phyloP scores from a whole-genome alignment of 2,888 invertebrate species.

The Xanthia icteritia region DNA sequence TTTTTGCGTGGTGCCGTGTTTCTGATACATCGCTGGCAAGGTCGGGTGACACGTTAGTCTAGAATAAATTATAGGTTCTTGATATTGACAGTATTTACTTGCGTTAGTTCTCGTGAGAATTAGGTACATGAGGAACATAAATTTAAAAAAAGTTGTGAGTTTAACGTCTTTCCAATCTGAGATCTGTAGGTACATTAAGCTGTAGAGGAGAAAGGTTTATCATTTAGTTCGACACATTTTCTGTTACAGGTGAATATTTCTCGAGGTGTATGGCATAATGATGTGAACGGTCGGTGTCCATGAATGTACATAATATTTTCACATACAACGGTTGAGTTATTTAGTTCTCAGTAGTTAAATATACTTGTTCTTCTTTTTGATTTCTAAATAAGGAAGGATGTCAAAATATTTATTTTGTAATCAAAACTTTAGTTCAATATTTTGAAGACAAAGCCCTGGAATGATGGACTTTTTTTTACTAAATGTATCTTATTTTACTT shows the following conservation, averaged over 20 bases:
- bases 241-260: not conserved
- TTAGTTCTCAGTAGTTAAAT: not conserved
- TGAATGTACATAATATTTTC: not conserved
- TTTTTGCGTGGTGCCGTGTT: constrained; percentile 73
- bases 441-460: not conserved
- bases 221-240: not conserved
- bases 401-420: not conserved
- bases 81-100: constrained; percentile 23
- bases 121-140: not conserved
- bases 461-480: not conserved
- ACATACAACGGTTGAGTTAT: not conserved
- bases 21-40: constrained; percentile 63
- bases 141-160: not conserved
- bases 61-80: constrained; percentile 23
- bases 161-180: not conserved
- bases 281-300: not conserved
- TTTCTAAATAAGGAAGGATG: not conserved
- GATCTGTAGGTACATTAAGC: not conserved
- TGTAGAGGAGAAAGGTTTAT: not conserved
- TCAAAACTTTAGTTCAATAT: not conserved
- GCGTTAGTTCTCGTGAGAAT: not conserved
- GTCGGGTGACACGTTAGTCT: constrained; percentile 34
- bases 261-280: not conserved
- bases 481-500: not conserved
- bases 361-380: not conserved